Evolutionary conservation across 2,888 invertebrate species (phyloP).

Genomic region (Volucella bombylans): DNA sequence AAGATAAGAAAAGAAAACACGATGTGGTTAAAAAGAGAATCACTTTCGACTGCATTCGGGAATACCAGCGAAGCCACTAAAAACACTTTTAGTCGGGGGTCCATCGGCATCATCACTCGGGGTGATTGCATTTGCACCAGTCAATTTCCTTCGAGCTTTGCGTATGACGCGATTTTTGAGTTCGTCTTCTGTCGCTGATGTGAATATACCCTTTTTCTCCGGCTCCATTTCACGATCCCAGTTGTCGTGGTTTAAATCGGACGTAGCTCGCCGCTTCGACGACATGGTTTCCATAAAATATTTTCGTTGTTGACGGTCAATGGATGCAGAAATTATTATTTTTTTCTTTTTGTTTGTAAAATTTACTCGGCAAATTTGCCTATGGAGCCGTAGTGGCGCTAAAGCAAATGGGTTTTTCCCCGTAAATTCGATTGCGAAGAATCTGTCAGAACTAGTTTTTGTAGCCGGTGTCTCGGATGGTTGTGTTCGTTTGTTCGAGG

Average conservation of each 20-base stretch:
- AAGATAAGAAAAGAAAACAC: slow-evolving; percentile 19
- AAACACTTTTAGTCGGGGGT: slow-evolving; percentile 84
- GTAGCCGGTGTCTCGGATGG: slow-evolving; percentile 12
- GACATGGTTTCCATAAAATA: slow-evolving; percentile 84
- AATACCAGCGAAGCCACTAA: slow-evolving; percentile 87
- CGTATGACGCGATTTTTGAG: slow-evolving; percentile 90
- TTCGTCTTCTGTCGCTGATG: slow-evolving; percentile 86
- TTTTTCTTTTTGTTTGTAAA: not conserved
- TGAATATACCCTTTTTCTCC: slow-evolving; percentile 88
- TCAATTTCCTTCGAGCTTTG: slow-evolving; percentile 85
- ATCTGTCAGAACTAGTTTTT: slow-evolving; percentile 37
- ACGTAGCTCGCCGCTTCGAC: slow-evolving; percentile 88
- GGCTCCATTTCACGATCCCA: slow-evolving; percentile 91
- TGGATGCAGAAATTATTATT: not conserved
- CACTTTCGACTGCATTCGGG: slow-evolving; percentile 79
- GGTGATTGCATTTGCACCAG: slow-evolving; percentile 55
- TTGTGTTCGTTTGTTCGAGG: slow-evolving; percentile 7
- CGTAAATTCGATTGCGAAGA: not conserved
- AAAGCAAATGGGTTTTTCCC: not conserved
- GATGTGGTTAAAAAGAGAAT: not conserved
- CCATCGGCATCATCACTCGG: slow-evolving; percentile 59
- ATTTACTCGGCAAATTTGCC: not conserved
- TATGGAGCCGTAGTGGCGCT: not conserved
- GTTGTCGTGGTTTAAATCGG: slow-evolving; percentile 91
- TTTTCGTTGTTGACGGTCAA: not conserved